Evolutionary conservation across 2,113 vertebrate species (phyloP), one percentile per base, ranked within the genome.

Genomic region (Centropus unirufus): DNA sequence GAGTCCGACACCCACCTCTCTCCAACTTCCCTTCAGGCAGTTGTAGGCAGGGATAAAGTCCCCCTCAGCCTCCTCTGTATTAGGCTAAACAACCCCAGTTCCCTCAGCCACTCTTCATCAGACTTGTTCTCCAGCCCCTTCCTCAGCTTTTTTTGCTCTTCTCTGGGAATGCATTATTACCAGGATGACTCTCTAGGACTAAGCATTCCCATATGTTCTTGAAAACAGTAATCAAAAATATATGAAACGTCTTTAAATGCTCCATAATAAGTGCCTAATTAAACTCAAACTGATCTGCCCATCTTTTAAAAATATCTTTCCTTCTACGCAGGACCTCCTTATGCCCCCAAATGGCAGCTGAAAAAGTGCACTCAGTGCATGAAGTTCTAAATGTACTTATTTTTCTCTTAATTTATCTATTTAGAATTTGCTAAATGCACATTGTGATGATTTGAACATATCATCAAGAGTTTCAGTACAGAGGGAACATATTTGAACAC

Each of bases 381-480:
- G 3, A 83, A 54, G 36, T 58, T 86, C 57, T 51, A 76, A 82
- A 66, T 52, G 42, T 23, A 36, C 13, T 79, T 51, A 16, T 49
- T 91, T 92, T 95, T 64, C 57, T 58, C 79, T 40, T n/a, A 32
- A 89, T 76, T 91, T 82, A 87, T 87, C 46, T 80, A 78, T n/a
- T 78, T 69, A 29, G 40, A 77, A 89, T 77, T 73, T 74, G 32
- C n/a, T 75, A 62, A 83, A 54, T 61, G 62, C 54, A 84, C 49
- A 68, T 75, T 82, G 79, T 68, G 40, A 36, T 79, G 59, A 68
- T 61, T 68, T 59, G 14, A 92, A 58, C 55, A n/a, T 6, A 15
- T 44, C 46, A 78, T 58, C 49, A 39, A 83, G 74, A 58, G 46
- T 42, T 92, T 79, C 14, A 0, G 46, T 73, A 69, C 54, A 91